Evolutionary conservation across 2,113 vertebrate genomes (phyloP).

Genomic region (Archocentrus centrarchus): DNA sequence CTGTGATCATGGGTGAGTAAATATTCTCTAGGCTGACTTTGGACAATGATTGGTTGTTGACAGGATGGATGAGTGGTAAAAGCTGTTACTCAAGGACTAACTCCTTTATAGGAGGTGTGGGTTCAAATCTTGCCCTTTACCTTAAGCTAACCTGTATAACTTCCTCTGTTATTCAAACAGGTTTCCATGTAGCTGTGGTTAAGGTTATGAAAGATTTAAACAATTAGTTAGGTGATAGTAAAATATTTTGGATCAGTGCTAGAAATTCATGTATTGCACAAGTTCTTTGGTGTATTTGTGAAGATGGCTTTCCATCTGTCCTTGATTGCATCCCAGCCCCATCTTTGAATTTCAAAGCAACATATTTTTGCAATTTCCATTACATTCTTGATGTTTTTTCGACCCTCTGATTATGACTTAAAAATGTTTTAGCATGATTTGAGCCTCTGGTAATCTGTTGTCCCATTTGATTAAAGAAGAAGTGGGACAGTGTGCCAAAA

Average conservation of each 20-base stretch:
- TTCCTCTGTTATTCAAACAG: conserved; percentile 67
- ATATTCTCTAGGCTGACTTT: not conserved
- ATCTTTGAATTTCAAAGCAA: too few species aligned
- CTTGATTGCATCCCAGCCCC: too few species aligned
- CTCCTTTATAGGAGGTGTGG: not conserved
- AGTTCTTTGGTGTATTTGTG: too few species aligned
- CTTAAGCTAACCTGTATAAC: conserved; percentile 15
- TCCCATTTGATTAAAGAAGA: too few species aligned
- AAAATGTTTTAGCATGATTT: too few species aligned
- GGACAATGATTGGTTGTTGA: rapidly evolving
- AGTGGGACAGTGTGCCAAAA: too few species aligned
- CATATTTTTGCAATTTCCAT: too few species aligned
- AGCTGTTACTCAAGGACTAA: conserved; percentile 58
- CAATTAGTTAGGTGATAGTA: not conserved
- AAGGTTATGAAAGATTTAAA: not conserved
- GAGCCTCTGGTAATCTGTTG: too few species aligned
- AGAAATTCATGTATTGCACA: not conserved
- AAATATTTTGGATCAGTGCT: not conserved
- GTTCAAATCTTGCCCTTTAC: not conserved
- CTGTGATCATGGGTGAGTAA: too few species aligned
- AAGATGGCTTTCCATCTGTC: too few species aligned
- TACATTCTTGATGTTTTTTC: too few species aligned
- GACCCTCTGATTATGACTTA: too few species aligned
- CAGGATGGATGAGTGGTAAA: conserved; percentile 78
- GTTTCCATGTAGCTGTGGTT: not conserved